phyloP scores from a whole-genome alignment of 2,113 vertebrate genomes.

The Gracilinanus agilis region DNA sequence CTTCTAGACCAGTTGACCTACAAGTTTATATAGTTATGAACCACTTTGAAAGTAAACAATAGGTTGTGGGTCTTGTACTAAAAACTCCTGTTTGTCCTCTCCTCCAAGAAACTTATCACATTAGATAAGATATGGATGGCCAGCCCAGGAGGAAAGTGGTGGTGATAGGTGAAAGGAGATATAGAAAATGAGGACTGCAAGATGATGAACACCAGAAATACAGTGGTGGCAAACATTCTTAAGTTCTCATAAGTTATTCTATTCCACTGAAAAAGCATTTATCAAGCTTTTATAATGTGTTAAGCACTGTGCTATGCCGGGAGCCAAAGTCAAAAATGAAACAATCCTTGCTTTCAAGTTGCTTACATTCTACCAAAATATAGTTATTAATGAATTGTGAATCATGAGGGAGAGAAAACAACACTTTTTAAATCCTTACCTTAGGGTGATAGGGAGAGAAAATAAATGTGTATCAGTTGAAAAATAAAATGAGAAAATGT shows the following conservation, averaged over 20 bases:
- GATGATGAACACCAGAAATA: background rate
- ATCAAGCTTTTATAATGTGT: background rate
- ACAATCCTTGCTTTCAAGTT: background rate
- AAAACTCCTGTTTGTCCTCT: conserved; percentile 4
- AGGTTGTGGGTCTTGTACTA: background rate
- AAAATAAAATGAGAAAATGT: background rate
- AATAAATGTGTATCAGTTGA: background rate
- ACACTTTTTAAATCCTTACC: too few species aligned
- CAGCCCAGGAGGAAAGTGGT: background rate
- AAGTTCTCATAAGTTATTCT: background rate
- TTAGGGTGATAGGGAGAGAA: background rate
- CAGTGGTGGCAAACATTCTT: rapidly evolving
- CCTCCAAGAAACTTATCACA: background rate
- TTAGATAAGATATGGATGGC: background rate
- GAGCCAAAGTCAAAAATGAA: background rate
- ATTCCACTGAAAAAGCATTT: background rate
- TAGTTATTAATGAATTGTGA: background rate
- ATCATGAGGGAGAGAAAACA: too few species aligned
- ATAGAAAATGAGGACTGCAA: rapidly evolving
- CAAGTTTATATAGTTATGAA: conserved; percentile 38
- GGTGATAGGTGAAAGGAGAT: background rate
- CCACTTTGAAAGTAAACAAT: conserved; percentile 25
- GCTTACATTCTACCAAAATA: background rate
- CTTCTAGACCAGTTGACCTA: conserved; percentile 30
- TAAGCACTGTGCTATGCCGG: background rate